Evolutionary conservation across 2,113 vertebrate genomes (phyloP), one percentile per base, ranked within the genome.

Genomic region (Ophthalmolycus amberensis): DNA sequence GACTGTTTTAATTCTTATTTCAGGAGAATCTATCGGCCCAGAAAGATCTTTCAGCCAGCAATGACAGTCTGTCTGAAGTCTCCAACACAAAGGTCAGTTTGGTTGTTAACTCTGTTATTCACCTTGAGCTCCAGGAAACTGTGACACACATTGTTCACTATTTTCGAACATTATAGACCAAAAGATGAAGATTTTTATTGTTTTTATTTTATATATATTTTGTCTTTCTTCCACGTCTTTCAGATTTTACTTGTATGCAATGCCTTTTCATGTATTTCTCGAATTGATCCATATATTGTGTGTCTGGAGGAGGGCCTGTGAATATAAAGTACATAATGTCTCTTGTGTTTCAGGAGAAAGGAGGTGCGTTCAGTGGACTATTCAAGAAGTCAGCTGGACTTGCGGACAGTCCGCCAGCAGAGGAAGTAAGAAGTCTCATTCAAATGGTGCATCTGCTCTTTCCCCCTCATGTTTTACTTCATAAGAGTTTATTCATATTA

Each of bases 271-370:
- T n/a, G 20, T n/a, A 6, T 27, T 40, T 46, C 11, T 38, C 4
- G 11, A 40, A 38, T n/a, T 9, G 8, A 38, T 54, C 12, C 34
- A 25, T 58, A 27, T 38, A n/a, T 6, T 32, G 9, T 32, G 0
- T 32, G 54, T 72, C 37, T 59, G 38, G 38, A 72, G 42, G 37
- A 59, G 37, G 11, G 12, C 18, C 10, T 27, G 14, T 56, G 27
- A 40, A 40, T 40, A 27, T 27, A 5, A 37, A 34, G 22, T 44
- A 8, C 20, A 5, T 44, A 44, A 72, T 29, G 20, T 29, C 14
- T 2, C 29, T 12, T 20, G 40, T 79, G 60, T 85, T 75, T 52
- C 71, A 89, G 87, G 90, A 85, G 77, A 91, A 87, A 68, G 82
- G 80, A 62, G 44, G 67, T 1, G 74, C 40, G 0, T 88, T 91